Percentiles rank a stretch among this genome's conserved stretches.
Evolutionary conservation across 2,888 invertebrate species (phyloP).

Genomic region (Drosophila hawaiiensis): DNA sequence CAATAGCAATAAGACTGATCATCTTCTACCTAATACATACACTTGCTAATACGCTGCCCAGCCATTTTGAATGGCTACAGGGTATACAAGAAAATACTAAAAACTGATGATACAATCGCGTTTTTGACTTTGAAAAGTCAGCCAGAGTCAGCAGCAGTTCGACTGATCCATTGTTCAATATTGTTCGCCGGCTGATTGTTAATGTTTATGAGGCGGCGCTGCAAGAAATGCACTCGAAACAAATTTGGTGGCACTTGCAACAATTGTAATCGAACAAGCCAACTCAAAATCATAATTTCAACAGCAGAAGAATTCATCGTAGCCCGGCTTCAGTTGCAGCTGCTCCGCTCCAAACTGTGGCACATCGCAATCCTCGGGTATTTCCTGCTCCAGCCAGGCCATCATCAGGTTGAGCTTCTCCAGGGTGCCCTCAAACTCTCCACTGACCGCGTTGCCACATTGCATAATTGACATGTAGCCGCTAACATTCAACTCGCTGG

Average conservation of each 20-base stretch:
- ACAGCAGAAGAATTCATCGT: slow-evolving; percentile 63
- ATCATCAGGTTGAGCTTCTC: slow-evolving; percentile 45
- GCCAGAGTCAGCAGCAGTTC: slow-evolving; percentile 40
- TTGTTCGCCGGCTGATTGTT: slow-evolving; percentile 56
- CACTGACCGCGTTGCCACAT: slow-evolving; percentile 48
- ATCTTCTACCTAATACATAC: neutral
- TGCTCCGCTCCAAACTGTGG: slow-evolving; percentile 42
- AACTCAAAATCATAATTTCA: slow-evolving; percentile 4
- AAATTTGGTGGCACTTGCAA: slow-evolving; percentile 53
- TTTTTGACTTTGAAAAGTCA: slow-evolving; percentile 82
- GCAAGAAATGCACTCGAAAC: slow-evolving; percentile 67
- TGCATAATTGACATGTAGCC: slow-evolving; percentile 62
- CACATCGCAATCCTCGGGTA: slow-evolving; percentile 16
- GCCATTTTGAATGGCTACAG: neutral
- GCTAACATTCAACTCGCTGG: slow-evolving; percentile 45
- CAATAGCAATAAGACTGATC: too few species aligned
- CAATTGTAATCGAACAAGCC: slow-evolving; percentile 4
- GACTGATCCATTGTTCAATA: slow-evolving; percentile 70
- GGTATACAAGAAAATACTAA: slow-evolving; percentile 25
- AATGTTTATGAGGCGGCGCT: slow-evolving; percentile 61
- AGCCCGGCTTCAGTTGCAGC: slow-evolving; percentile 49
- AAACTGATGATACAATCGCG: slow-evolving; percentile 81
- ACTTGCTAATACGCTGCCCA: neutral
- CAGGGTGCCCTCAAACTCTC: slow-evolving; percentile 55
- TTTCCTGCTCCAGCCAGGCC: slow-evolving; percentile 42